Evolutionary conservation across 1,140 invertebrate genomes (phyloP), one percentile per base, ranked within the genome.

Genomic region (Telenomus remus): DNA sequence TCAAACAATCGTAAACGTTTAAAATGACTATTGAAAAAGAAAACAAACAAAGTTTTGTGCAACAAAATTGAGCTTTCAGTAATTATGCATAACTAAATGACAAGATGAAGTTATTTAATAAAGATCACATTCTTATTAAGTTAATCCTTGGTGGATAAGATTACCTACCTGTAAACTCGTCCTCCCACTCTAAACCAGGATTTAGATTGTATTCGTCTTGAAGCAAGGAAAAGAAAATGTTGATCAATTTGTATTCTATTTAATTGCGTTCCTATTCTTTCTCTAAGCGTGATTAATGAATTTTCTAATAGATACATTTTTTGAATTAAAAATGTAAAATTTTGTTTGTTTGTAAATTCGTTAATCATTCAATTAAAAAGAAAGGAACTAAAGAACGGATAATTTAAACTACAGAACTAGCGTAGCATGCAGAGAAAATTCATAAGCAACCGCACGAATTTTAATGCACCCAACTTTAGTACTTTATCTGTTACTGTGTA

Each of bases 111-210:
- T 27, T 27, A 27, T 3, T 27, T 27, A 6, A 27, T 3, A 27
- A 27, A 27, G 19, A 1, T 27, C 19, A 27, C 19, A 27, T 27
- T 27, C 19, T 27, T 27, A 44, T 61, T 63, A 65, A 63, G 11
- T 13, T 66, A 77, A 73, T 65, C 34, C 65, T 66, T 54, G 49
- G 49, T 74, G 81, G 85, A 85, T 80, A 84, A 84, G 88, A 89
- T 90, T 91, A 95, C 95, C 94, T 97, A 97, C 96, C 96, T 97
- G 95, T 96, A 91, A 98, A 98, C 91, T 99, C 97, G 95, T 98
- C 97, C 93, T 99, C 97, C 97, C 97, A 99, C 92, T 98, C 97
- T 97, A 98, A 96, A 95, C 95, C 95, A 91, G 95, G 95, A 93
- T 96, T 97, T 94, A 97, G 94, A 96, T 97, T 97, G 95, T 97